Base-by-base conservation (phyloP, 2,888 invertebrate species). In the Drosophila engyochracea region DNA sequence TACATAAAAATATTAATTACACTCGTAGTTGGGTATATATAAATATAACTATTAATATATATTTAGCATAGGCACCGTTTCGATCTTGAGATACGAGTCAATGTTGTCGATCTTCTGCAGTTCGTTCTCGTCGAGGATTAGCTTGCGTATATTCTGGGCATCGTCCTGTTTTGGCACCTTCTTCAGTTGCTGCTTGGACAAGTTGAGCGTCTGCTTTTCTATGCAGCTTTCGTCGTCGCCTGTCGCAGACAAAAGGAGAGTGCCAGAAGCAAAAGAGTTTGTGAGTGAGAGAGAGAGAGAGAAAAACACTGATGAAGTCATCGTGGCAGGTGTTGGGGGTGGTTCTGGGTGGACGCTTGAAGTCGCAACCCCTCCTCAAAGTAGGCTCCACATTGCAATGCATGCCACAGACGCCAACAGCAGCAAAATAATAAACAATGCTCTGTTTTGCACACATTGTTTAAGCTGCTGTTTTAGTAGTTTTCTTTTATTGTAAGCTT, bases 81-180 rank as follows among this genome's bases (percentile, higher is more conserved):
- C 96, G 62, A 98, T 95, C 91, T 96, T 95, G 68, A 95, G 94
- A 93, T 96, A 98, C 35, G 96, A 96, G 89, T 98, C 97, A 82
- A 98, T 95, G 93, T 97, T 97, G 93, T 98, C 98, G 87, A 98
- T 95, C 85, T 97, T 95, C 91, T 97, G 97, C 74, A 98, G 94
- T 92, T 97, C 97, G 94, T 98, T 98, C 91, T 97, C 97, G 92
- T 98, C 97, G 61, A 97, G 94, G 83, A 97, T 96, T 83, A 98
- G 94, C 83, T 95, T 95, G 74, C 95, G 95, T 89, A 96, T 94
- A 76, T 94, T 94, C 91, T 95, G 95, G 35, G 96, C 95, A 93
- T 96, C 96, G 72, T 95, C 95, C 64, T 95, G 94, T 77, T 95
- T 95, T 91, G 96, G 96, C 89, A 98, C 94, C 94, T 97, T 97